Evolutionary conservation across 2,797 vertebrate genomes (phyloP), one percentile per base, ranked within the genome.

Genomic region (Sebastiscus tertius): DNA sequence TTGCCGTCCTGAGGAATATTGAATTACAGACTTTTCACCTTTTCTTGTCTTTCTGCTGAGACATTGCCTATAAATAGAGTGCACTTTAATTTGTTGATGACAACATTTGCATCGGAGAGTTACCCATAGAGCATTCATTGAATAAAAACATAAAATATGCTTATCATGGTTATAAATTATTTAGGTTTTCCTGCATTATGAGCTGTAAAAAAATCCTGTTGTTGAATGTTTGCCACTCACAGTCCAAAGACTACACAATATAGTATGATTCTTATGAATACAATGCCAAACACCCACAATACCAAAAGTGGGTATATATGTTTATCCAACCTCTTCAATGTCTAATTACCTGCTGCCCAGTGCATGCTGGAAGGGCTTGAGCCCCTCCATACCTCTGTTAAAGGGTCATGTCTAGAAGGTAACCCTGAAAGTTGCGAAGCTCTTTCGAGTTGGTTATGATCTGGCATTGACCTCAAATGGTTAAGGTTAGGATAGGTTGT

Each of bases 21-120:
- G 34, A 67, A 71, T 74, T 64, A 27, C 56, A 60, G 69, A 64
- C 70, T 60, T 73, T 81, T 67, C 18, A 69, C 39, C 42, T 72
- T 80, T 84, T 63, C n/a, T 20, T 58, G 31, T 65, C 46, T 77
- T 69, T 72, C 22, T 26, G 26, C 55, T 65, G 74, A 66, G 31
- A 49, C 9, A 9, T 55, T 9, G 29, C 31, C n/a, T 52, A 69
- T 61, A 36, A 74, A 67, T 81, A 65, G 16, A 65, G 39, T 11
- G 22, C 26, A 5, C 5, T 63, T 73, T 26, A 26, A 20, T 49
- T 54, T 59, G 52, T 69, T 66, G 39, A 52, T 49, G 56, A 24
- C 18, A 66, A 64, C 27, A 56, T 6, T 55, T 75, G 42, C 13
- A 67, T 65, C 72, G 12, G 34, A 67, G 54, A 34, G 24, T 59